phyloP scores from a whole-genome alignment of 2,113 vertebrate genomes.

The Sinocyclocheilus maitianheensis region DNA sequence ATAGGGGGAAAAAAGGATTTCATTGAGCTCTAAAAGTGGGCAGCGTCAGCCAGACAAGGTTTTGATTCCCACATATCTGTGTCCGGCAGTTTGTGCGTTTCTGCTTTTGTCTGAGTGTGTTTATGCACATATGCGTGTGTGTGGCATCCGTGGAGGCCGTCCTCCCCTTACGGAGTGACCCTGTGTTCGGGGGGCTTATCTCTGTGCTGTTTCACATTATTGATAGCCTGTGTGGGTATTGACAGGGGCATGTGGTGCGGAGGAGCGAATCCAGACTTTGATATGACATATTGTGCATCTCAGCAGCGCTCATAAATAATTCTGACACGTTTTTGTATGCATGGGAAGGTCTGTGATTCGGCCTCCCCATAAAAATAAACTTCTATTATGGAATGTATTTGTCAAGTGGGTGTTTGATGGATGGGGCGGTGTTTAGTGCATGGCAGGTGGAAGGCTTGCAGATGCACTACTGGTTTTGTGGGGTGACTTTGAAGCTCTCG shows the following conservation, averaged over 20 bases:
- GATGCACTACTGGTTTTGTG: slow-evolving; percentile 80
- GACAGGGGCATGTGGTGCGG: slow-evolving; percentile 92
- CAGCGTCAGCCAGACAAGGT: neutral
- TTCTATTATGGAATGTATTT: slow-evolving; percentile 99
- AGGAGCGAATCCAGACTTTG: slow-evolving; percentile 97
- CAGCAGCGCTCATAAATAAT: slow-evolving; percentile 99
- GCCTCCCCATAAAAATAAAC: slow-evolving; percentile 99
- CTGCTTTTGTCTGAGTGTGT: neutral
- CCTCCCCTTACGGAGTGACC: slow-evolving; percentile 77
- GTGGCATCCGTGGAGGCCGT: slow-evolving; percentile 66
- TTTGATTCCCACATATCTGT: slow-evolving; percentile 7
- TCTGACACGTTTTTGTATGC: slow-evolving; percentile 99
- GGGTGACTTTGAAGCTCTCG: slow-evolving; percentile 33
- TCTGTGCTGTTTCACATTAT: slow-evolving; percentile 92
- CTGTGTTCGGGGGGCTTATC: slow-evolving; percentile 84
- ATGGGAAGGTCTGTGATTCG: slow-evolving; percentile 99
- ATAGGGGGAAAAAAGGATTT: neutral
- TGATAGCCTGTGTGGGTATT: slow-evolving; percentile 97
- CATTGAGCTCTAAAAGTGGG: neutral
- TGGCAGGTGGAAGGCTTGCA: slow-evolving; percentile 98
- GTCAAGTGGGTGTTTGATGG: slow-evolving; percentile 99
- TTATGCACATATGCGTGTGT: slow-evolving; percentile 17
- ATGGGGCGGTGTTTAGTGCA: slow-evolving; percentile 97
- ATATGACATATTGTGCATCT: slow-evolving; percentile 98
- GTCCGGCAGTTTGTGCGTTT: slow-evolving; percentile 3